These are phyloP conservation scores for Sphenopsis melanotis DNA, from an alignment of 2,797 vertebrate species.

Conservation along the genomic window DNA sequence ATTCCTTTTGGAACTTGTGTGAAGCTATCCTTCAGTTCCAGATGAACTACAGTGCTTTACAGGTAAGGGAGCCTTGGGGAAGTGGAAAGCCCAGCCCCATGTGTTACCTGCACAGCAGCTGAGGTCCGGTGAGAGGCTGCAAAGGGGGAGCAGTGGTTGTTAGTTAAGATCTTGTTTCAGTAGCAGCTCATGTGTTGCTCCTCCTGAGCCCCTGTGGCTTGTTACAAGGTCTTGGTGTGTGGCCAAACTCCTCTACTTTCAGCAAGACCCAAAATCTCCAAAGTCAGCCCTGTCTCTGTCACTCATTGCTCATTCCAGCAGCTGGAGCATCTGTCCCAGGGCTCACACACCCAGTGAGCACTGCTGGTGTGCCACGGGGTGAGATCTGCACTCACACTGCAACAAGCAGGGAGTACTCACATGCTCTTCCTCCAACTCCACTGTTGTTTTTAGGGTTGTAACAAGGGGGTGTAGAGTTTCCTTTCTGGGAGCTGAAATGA, in stretches of 20 bases:
- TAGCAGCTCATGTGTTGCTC: not conserved
- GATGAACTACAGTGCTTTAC: constrained; percentile 86
- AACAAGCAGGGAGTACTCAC: not conserved
- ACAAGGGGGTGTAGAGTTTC: not conserved
- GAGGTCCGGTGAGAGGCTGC: not conserved
- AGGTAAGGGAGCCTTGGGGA: constrained; percentile 76
- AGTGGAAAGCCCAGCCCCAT: not conserved
- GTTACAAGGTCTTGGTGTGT: not conserved
- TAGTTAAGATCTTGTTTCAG: not conserved
- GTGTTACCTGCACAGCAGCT: not conserved
- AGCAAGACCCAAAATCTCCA: not conserved
- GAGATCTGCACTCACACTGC: not conserved
- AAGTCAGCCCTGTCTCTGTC: not conserved
- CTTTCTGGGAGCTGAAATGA: not conserved
- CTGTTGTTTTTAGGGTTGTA: not conserved
- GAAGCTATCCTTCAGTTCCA: constrained; percentile 94
- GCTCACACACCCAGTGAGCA: not conserved
- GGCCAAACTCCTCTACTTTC: not conserved
- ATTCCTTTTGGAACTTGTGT: constrained; percentile 97
- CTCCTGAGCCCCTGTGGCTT: not conserved
- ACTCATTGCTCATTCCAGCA: not conserved
- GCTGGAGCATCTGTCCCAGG: not conserved
- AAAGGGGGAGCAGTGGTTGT: not conserved
- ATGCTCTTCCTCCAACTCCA: not conserved
- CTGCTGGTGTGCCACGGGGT: not conserved